phyloP scores from a whole-genome alignment of 2,888 invertebrate genomes.

The Ethmia dodecea region DNA sequence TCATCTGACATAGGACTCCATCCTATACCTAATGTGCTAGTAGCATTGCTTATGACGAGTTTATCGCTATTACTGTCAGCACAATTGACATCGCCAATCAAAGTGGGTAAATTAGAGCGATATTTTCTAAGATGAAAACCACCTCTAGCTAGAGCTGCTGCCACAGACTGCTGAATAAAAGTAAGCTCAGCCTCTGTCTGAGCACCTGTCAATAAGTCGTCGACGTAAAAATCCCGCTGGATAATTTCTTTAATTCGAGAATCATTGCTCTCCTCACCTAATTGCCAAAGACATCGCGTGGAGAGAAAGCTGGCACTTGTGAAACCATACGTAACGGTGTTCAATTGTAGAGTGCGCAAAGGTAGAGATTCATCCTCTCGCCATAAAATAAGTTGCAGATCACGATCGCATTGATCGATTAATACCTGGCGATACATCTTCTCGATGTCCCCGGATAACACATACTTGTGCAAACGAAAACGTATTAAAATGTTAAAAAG shows the following conservation, averaged over 20 bases:
- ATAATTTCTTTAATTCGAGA: conserved; percentile 3
- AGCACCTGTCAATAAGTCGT: conserved; percentile 9
- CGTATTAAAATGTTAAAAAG: conserved; percentile 12
- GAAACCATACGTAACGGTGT: conserved; percentile 12
- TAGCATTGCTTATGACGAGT: conserved; percentile 2
- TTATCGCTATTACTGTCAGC: neutral
- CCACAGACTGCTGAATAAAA: conserved; percentile 4
- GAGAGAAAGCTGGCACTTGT: conserved; percentile 13
- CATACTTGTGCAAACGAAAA: conserved; percentile 15
- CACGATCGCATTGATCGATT: conserved; percentile 6
- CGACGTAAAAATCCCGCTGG: conserved; percentile 6
- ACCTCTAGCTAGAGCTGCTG: neutral
- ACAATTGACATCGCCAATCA: neutral
- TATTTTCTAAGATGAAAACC: conserved; percentile 14
- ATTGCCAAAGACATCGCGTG: conserved; percentile 10
- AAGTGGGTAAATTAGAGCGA: conserved; percentile 2
- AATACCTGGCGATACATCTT: conserved; percentile 15
- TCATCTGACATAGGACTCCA: conserved; percentile 11
- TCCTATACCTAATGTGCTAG: conserved; percentile 11
- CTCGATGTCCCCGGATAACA: conserved; percentile 18
- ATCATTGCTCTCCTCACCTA: conserved; percentile 10
- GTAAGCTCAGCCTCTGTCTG: conserved; percentile 4
- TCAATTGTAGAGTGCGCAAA: conserved; percentile 2
- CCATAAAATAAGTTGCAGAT: conserved; percentile 16
- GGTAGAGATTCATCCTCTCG: conserved; percentile 4